Conservation (phyloP, 2,797 vertebrate species). For the Hypotaenidia philippensis region DNA sequence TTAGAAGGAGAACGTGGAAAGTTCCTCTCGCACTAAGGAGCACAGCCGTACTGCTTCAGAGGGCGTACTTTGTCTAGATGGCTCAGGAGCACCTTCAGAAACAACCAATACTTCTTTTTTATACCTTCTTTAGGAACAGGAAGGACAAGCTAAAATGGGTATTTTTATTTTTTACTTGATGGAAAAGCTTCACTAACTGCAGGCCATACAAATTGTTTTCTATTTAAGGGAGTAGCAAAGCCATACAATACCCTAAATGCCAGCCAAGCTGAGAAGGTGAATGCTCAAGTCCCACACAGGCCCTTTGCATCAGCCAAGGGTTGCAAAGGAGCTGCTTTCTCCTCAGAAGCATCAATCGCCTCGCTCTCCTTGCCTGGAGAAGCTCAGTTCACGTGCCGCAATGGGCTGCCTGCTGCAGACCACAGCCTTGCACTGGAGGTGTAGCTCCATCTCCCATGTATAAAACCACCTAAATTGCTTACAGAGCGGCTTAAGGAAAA, state of each 20-base stretch:
- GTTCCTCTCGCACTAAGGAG: neutral
- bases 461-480: neutral
- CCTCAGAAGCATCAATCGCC: neutral
- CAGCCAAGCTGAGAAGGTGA: neutral
- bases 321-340: neutral
- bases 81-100: neutral
- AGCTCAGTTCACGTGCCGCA: neutral
- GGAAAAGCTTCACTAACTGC: neutral
- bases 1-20: slow-evolving; percentile 20
- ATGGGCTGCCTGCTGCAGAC: neutral
- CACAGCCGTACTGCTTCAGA: neutral
- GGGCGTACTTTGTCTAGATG: neutral
- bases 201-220: neutral
- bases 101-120: neutral
- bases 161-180: neutral
- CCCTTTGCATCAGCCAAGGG: neutral
- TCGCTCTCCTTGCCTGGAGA: neutral
- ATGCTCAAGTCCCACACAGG: neutral
- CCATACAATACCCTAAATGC: neutral
- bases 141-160: neutral
- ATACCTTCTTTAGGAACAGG: neutral
- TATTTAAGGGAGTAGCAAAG: neutral
- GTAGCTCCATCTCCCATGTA: neutral
- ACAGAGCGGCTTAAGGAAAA: neutral
- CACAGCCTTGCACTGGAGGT: neutral